A percentile compares a stretch with the other conserved stretches of the same genome.
phyloP scores from a whole-genome alignment of 2,797 vertebrate species.

The Hyperoplus lanceolatus region DNA sequence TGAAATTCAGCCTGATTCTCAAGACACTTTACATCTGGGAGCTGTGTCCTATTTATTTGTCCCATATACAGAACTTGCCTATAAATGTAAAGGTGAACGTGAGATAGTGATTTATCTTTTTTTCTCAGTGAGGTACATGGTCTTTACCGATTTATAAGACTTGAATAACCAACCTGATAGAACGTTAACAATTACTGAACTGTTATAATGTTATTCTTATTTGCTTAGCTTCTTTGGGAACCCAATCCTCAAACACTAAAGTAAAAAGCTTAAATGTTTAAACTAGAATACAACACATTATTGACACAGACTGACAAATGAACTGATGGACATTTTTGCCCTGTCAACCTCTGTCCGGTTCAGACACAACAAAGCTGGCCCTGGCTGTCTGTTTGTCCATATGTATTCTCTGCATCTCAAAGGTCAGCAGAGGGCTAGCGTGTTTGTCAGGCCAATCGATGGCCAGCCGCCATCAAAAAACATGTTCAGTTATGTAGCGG shows the following conservation, averaged over 20 bases:
- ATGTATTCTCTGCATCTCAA: slow-evolving; percentile 68
- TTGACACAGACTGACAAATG: slow-evolving; percentile 14
- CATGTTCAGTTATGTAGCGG: slow-evolving; percentile 86
- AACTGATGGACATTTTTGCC: slow-evolving; percentile 53
- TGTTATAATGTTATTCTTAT: neutral
- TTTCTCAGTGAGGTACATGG: neutral
- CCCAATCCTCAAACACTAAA: neutral
- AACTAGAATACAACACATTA: neutral
- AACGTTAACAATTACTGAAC: neutral
- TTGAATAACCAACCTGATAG: neutral
- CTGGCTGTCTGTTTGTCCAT: slow-evolving; percentile 40
- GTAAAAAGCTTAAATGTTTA: neutral
- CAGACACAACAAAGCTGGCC: slow-evolving; percentile 53
- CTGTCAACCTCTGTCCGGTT: slow-evolving; percentile 43
- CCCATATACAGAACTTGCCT: slow-evolving; percentile 12
- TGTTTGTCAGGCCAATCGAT: slow-evolving; percentile 89
- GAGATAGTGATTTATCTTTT: slow-evolving; percentile 19
- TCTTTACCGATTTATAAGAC: slow-evolving; percentile 1
- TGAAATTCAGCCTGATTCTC: neutral
- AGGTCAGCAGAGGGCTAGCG: slow-evolving; percentile 82
- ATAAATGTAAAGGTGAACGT: slow-evolving; percentile 32
- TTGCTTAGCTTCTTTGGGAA: neutral
- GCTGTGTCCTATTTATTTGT: slow-evolving; percentile 42
- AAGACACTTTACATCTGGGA: neutral
- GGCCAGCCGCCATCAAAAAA: slow-evolving; percentile 79